Percentiles rank a stretch among this genome's conserved stretches.
phyloP scores from a whole-genome alignment of 2,797 vertebrate genomes.

The Tapirus indicus region DNA sequence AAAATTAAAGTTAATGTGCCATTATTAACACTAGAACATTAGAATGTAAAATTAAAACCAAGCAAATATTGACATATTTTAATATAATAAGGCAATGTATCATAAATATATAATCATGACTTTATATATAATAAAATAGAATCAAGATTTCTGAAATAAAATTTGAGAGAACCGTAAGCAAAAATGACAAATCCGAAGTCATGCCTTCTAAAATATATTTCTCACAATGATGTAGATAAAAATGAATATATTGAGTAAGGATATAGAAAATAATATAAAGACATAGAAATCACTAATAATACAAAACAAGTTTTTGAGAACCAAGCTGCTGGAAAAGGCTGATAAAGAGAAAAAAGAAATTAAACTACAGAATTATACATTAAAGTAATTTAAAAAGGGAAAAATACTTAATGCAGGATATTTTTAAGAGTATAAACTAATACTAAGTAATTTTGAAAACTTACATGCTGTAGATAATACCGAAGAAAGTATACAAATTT shows the following conservation, averaged over 20 bases:
- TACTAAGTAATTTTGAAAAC: background rate
- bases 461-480: background rate
- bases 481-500: background rate
- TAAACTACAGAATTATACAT: background rate
- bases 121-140: background rate
- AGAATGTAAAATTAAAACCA: background rate
- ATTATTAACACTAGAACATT: background rate
- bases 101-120: background rate
- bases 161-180: background rate
- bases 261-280: background rate
- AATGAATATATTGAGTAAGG: background rate
- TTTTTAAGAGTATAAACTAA: background rate
- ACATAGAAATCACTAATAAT: background rate
- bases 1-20: slow-evolving; percentile 23
- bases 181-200: background rate
- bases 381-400: background rate
- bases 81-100: background rate
- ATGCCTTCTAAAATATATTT: background rate
- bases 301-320: background rate
- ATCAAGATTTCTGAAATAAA: background rate
- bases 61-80: background rate
- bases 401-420: background rate
- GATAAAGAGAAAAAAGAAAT: background rate
- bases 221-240: background rate
- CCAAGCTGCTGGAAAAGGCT: background rate